Evolutionary conservation across 2,888 invertebrate genomes (phyloP), one percentile per base, ranked within the genome.

Genomic region (Ichneumon xanthorius): DNA sequence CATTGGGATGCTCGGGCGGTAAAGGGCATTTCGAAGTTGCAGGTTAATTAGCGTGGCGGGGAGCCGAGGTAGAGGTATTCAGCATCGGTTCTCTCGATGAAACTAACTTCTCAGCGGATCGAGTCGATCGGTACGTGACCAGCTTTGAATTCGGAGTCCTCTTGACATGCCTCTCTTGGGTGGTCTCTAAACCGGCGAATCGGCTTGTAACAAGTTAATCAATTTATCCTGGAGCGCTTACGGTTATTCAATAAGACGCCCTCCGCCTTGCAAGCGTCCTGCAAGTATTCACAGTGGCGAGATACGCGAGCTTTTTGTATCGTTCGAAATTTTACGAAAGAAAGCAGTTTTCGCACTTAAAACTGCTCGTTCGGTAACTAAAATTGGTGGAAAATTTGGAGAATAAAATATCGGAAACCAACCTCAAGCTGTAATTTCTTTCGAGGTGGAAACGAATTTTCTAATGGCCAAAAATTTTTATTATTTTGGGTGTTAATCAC

Each of bases 121-220:
- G 89, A 87, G 85, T 84, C 88, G 87, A 90, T 91, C 90, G 89
- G 84, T 89, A 89, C 89, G 89, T 89, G 90, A 81, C 85, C 83
- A 77, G 88, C 88, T 89, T 88, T 86, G 88, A 89, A 88, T 89
- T 85, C 85, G 75, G 63, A 80, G 88, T 88, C 86, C 80, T 76
- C 67, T 40, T 22, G 45, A 50, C 61, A 70, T 37, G 77, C 67
- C 40, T 65, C 65, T 68, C 26, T 53, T 72, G 33, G 26, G 61
- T 67, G 65, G 67, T 77, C 82, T 63, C 61, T 61, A 67, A 82
- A 63, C 55, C 82, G 70, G 37, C 55, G 85, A 88, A 88, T 86
- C 89, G 89, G 88, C 89, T 90, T 89, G 89, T 90, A 86, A 89
- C 87, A 89, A 87, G 88, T 89, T 90, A 89, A 92, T 92, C 91